phyloP scores from a whole-genome alignment of 1,140 invertebrate genomes.

The Kradibia gibbosae region DNA sequence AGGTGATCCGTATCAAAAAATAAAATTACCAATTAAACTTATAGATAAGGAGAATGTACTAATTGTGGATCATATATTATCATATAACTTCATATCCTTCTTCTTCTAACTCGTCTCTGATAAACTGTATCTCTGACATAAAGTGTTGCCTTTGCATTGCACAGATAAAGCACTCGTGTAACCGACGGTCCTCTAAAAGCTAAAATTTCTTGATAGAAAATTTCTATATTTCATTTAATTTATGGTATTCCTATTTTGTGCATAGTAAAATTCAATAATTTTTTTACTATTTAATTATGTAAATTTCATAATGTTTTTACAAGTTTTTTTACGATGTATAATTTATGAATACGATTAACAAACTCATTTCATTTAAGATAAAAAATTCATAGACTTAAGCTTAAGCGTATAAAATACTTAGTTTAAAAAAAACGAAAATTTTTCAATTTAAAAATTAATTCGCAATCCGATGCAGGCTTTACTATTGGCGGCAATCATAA shows the following conservation, averaged over 20 bases:
- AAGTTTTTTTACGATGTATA: too few relatives aligned
- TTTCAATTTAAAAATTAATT: too few relatives aligned
- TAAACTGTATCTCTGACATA: not conserved
- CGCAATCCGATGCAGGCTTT: too few relatives aligned
- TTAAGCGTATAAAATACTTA: too few relatives aligned
- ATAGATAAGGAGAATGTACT: not conserved
- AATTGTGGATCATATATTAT: slow-evolving; percentile 1
- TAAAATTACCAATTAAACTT: not conserved
- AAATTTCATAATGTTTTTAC: too few relatives aligned
- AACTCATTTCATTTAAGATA: too few relatives aligned
- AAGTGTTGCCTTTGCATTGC: not conserved
- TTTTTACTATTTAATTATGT: too few relatives aligned
- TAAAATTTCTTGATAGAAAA: not conserved
- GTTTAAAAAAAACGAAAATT: too few relatives aligned
- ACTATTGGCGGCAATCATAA: too few relatives aligned
- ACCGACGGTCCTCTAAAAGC: not conserved
- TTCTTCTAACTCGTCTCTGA: not conserved
- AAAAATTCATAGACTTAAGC: too few relatives aligned
- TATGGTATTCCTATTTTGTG: not conserved
- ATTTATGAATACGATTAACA: too few relatives aligned
- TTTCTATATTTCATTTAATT: not conserved
- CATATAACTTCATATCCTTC: not conserved
- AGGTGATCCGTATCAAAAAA: not conserved
- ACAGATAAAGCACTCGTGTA: not conserved
- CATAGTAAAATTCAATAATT: too few relatives aligned